Base-by-base conservation (phyloP, 2,797 vertebrate species). In the Syngnathus acus region DNA sequence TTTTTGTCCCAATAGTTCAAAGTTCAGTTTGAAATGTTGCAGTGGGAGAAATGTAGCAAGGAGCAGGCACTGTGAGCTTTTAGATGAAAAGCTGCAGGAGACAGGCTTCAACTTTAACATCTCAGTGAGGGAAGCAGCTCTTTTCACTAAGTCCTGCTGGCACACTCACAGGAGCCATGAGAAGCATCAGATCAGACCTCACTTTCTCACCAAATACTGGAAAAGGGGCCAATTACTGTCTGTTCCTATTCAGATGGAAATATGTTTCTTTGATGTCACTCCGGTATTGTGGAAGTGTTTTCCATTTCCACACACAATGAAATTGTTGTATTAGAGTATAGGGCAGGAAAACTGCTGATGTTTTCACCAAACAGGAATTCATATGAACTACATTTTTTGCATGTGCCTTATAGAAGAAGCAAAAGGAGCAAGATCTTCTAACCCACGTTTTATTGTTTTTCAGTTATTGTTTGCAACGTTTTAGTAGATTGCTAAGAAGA, bases 51-150 rank as follows among this genome's bases (percentile, higher is more conserved):
- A 51, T 51, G 32, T 32, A 51, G 19, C 19, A 40, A 54, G 13
- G 32, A 65, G 64, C 64, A 53, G 45, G 48, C 50, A 42, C 64
- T 39, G 64, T 39, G 32, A 51, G 64, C 64, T 51, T 50, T 54
- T 54, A 23, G 50, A 53, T 65, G 66, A 67, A 67, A 62, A 62
- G 66, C 66, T 67, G 58, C 37, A 39, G 57, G 66, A 50, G 57
- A 39, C 66, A 51, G 19, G 10, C 37, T 53, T 50, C 48, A 65
- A 53, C 64, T 65, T 54, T 50, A 53, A 65, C 48, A 11, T 65
- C 64, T 65, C 64, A 40, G 50, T 8, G 13, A 53, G 47, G 48
- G 19, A 38, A 65, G 23, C 37, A 23, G 37, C 17, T 54, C 37
- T 11, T 65, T 53, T 53, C 50, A 21, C 45, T 65, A 17, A 38